These are phyloP conservation scores for Melieria picta DNA, from an alignment of 2,888 invertebrate genomes.

Conservation along the genomic window DNA sequence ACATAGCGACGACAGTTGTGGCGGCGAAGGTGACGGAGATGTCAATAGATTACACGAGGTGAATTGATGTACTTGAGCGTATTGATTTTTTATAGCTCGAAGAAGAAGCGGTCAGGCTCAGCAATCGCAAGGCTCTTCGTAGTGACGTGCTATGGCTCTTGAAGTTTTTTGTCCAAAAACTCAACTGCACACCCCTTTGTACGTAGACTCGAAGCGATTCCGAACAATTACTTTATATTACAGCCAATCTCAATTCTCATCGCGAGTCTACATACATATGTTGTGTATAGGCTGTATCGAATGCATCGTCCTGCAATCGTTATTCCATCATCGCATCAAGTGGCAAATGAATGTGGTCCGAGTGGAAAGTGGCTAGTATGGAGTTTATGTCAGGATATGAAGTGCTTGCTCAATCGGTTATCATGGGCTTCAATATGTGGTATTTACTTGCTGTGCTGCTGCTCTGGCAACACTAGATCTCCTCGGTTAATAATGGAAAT, in stretches of 20 bases:
- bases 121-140: not conserved
- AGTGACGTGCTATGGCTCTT: too few relatives aligned
- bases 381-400: conserved; percentile 14
- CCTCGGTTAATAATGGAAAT: conserved; percentile 11
- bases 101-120: not conserved
- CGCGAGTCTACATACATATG: conserved; percentile 5
- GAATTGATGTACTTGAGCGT: conserved; percentile 48
- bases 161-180: too few relatives aligned
- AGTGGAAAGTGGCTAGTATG: conserved; percentile 3
- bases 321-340: conserved; percentile 9
- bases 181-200: too few relatives aligned
- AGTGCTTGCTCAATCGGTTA: not conserved
- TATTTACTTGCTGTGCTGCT: conserved; percentile 26
- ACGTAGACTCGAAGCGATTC: conserved; percentile 4
- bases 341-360: not conserved
- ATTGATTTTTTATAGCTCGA: conserved; percentile 56
- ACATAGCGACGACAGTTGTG: conserved; percentile 65
- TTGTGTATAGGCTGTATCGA: not conserved
- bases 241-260: conserved; percentile 15
- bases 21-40: not conserved
- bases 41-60: conserved; percentile 18
- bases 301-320: conserved; percentile 1
- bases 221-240: conserved; percentile 18
- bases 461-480: not conserved
- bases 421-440: not conserved